These are phyloP conservation scores for Grammomys dolichurus DNA, from an alignment of 2,113 vertebrate species.

Conservation along the genomic window DNA sequence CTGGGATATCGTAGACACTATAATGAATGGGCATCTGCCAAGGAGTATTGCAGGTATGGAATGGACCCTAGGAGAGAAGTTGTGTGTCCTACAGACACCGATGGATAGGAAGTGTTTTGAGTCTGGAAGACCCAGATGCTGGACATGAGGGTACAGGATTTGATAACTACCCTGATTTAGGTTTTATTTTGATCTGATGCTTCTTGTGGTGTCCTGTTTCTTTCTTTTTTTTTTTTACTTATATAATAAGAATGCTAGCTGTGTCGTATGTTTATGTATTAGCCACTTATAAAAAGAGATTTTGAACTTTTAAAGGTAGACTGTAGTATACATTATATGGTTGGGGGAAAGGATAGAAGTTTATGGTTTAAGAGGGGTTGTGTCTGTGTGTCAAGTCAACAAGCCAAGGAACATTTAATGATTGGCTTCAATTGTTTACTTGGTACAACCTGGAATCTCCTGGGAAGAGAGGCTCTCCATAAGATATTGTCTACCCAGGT, in stretches of 20 bases:
- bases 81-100: no score
- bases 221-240: not conserved
- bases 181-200: not conserved
- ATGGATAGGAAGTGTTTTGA: not conserved
- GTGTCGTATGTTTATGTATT: not conserved
- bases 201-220: not conserved
- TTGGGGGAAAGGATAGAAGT: not conserved
- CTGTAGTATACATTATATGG: not conserved
- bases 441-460: not conserved
- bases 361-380: not conserved
- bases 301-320: not conserved
- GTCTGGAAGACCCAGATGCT: not conserved
- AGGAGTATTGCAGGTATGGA: not conserved
- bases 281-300: not conserved
- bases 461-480: not conserved
- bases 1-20: not conserved
- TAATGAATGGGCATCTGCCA: not conserved
- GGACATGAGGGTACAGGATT: not conserved
- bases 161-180: not conserved
- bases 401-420: not conserved
- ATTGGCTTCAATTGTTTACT: not conserved
- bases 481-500: not conserved
- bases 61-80: not conserved
- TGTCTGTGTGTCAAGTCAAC: not conserved
- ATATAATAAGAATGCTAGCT: not conserved